These are phyloP conservation scores for Stramonita haemastoma DNA, from an alignment of 2,888 invertebrate genomes.

Conservation along the genomic window DNA sequence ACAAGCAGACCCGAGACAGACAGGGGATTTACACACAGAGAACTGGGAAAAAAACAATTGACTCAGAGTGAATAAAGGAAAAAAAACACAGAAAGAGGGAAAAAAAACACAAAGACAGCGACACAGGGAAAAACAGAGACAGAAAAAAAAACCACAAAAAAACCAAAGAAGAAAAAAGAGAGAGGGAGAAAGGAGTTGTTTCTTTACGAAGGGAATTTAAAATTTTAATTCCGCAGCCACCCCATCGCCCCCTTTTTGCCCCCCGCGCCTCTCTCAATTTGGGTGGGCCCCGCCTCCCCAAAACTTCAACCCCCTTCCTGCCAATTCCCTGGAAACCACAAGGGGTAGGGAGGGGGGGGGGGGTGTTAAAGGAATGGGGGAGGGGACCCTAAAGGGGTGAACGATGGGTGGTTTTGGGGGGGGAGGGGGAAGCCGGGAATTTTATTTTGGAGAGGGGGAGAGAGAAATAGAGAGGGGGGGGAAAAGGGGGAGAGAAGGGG, in stretches of 20 bases:
- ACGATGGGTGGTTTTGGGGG: neutral
- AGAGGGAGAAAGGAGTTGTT: neutral
- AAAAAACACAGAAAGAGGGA: neutral
- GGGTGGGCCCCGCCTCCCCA: neutral
- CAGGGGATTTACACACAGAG: neutral
- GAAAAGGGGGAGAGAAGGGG: too few relatives aligned
- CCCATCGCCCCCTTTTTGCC: neutral
- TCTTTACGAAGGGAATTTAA: neutral
- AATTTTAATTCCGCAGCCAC: neutral
- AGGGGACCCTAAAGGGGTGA: neutral
- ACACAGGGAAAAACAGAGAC: too few relatives aligned
- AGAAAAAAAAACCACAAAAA: too few relatives aligned
- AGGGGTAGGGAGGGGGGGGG: neutral
- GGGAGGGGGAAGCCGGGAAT: neutral
- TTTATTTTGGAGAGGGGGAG: too few relatives aligned
- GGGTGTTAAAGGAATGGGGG: too few relatives aligned
- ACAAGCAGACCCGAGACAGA: neutral
- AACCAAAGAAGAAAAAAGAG: too few relatives aligned
- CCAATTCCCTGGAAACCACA: neutral
- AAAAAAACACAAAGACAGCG: neutral
- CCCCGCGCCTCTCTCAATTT: neutral
- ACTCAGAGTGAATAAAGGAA: too few relatives aligned
- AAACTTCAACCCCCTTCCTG: neutral
- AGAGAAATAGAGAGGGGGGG: too few relatives aligned
- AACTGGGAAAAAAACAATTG: too few relatives aligned